Evolutionary conservation across 2,888 invertebrate genomes (phyloP).

Genomic region (Coelopa pilipes): DNA sequence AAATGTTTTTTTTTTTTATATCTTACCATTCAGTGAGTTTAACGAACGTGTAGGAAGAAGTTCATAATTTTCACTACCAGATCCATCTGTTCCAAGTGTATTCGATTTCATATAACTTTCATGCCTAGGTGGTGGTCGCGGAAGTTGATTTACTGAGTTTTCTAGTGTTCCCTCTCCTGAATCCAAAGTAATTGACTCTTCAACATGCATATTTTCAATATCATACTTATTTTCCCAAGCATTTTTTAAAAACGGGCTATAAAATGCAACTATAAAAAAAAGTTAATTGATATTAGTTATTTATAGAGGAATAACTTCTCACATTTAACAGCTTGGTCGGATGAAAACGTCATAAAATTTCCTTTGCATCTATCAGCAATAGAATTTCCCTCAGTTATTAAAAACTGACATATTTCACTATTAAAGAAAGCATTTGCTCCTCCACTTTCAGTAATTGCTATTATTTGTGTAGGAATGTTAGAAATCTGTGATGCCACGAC

Average conservation of each 20-base stretch:
- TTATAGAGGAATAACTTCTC: slow-evolving; percentile 55
- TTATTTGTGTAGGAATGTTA: slow-evolving; percentile 91
- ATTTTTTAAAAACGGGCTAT: slow-evolving; percentile 95
- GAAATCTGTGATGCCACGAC: slow-evolving; percentile 94
- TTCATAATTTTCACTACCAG: slow-evolving; percentile 76
- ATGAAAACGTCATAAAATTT: slow-evolving; percentile 91
- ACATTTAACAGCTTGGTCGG: slow-evolving; percentile 89
- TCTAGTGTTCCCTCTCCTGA: slow-evolving; percentile 79
- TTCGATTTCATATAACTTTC: slow-evolving; percentile 82
- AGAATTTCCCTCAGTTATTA: slow-evolving; percentile 93
- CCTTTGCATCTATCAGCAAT: slow-evolving; percentile 89
- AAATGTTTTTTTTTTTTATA: slow-evolving; percentile 1
- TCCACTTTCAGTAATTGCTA: slow-evolving; percentile 91
- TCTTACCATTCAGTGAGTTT: slow-evolving; percentile 70
- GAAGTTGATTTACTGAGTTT: slow-evolving; percentile 75
- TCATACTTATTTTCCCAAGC: slow-evolving; percentile 96
- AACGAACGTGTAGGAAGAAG: slow-evolving; percentile 69
- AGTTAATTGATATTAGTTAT: neutral
- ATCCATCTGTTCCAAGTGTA: slow-evolving; percentile 68
- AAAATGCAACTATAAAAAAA: slow-evolving; percentile 81
- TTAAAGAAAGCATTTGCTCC: slow-evolving; percentile 91
- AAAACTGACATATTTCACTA: slow-evolving; percentile 86
- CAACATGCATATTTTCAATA: slow-evolving; percentile 92
- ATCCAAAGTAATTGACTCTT: slow-evolving; percentile 74
- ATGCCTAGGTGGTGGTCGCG: slow-evolving; percentile 76